A percentile compares a stretch with the other conserved stretches of the same genome.
Evolutionary conservation across 2,888 invertebrate species (phyloP).

Genomic region (Agriopis aurantiaria): DNA sequence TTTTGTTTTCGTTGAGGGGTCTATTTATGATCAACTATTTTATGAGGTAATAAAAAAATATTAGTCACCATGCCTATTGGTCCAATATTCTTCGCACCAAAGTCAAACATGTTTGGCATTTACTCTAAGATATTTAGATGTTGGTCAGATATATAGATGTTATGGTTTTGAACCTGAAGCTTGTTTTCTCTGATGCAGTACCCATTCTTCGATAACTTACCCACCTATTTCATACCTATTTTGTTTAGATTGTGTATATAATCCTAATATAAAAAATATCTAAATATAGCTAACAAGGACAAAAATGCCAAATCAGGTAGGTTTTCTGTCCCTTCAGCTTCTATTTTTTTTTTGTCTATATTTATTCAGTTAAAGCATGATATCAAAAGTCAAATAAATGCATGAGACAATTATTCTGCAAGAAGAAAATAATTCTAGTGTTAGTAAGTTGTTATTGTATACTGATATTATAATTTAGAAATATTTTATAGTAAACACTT

Average conservation of each 20-base stretch:
- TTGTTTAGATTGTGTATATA: slow-evolving; percentile 49
- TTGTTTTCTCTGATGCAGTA: neutral
- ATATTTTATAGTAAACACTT: neutral
- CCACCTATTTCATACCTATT: neutral
- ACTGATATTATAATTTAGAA: too few relatives aligned
- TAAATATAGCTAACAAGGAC: slow-evolving; percentile 72
- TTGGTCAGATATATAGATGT: too few relatives aligned
- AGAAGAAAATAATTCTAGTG: neutral
- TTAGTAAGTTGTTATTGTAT: neutral
- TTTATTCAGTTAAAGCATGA: slow-evolving; percentile 12
- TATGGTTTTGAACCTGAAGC: neutral
- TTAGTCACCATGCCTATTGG: neutral
- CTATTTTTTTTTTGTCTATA: slow-evolving; percentile 5
- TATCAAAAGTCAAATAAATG: neutral
- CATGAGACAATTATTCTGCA: neutral
- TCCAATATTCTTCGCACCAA: neutral
- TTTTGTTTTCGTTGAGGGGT: too few relatives aligned
- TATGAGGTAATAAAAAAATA: too few relatives aligned
- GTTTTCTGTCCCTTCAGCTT: slow-evolving; percentile 47
- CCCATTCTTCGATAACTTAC: neutral
- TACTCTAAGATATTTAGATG: too few relatives aligned
- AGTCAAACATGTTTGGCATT: too few relatives aligned
- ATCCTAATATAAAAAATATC: slow-evolving; percentile 57
- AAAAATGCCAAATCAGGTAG: slow-evolving; percentile 69
- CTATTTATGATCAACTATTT: too few relatives aligned